Percentiles rank a stretch among this genome's conserved stretches.
Evolutionary conservation across 2,113 vertebrate species (phyloP).

Genomic region (Centropristis striata): DNA sequence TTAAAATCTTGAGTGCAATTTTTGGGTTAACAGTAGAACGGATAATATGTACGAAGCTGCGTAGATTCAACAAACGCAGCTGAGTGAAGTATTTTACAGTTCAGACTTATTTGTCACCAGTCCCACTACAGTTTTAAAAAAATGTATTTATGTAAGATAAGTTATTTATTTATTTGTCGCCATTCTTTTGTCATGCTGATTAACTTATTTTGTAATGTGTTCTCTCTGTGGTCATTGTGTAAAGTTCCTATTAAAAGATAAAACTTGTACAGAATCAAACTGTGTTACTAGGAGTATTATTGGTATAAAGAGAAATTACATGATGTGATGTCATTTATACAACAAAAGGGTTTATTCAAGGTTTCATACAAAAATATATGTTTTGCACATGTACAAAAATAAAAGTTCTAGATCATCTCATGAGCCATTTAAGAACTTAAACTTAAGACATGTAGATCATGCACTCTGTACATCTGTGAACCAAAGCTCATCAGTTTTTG

Average conservation of each 20-base stretch:
- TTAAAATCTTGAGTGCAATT: slow-evolving; percentile 16
- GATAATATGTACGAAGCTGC: slow-evolving; percentile 27
- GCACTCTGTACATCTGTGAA: too few relatives aligned
- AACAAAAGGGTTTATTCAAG: slow-evolving; percentile 40
- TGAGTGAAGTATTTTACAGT: slow-evolving; percentile 25
- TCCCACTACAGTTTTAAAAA: slow-evolving; percentile 3
- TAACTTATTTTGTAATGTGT: slow-evolving; percentile 77
- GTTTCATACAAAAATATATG: slow-evolving; percentile 24
- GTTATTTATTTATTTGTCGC: slow-evolving; percentile 88
- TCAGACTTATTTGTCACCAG: background rate
- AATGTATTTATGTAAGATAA: slow-evolving; percentile 84
- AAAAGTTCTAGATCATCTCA: background rate
- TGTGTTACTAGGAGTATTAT: background rate
- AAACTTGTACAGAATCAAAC: slow-evolving; percentile 14
- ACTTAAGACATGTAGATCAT: background rate
- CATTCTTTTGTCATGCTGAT: slow-evolving; percentile 54
- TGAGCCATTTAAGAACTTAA: background rate
- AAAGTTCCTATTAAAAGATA: slow-evolving; percentile 63
- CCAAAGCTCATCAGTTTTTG: too few relatives aligned
- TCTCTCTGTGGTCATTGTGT: slow-evolving; percentile 22
- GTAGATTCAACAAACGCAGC: background rate
- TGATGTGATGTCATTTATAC: background rate
- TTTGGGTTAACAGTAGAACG: background rate
- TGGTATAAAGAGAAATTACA: background rate
- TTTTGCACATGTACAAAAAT: slow-evolving; percentile 3